Base-by-base conservation (phyloP, 2,797 vertebrate genomes). In the Heterohyrax brucei region DNA sequence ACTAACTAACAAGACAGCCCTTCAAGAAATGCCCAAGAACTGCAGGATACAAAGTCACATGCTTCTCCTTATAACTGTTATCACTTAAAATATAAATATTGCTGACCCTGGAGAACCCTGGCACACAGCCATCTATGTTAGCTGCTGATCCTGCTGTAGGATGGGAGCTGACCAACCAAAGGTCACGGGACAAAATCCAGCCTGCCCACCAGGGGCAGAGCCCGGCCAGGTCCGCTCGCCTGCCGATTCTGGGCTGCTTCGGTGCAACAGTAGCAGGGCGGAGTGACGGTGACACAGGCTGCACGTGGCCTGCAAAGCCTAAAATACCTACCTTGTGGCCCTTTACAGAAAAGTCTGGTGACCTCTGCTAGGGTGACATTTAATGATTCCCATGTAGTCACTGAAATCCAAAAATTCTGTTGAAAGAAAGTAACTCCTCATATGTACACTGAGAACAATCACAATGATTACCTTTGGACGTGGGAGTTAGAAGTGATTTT, bases 31-130 rank as follows among this genome's bases (percentile, higher is more conserved):
- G 1, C 75, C 44, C 50, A 78, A 78, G 13, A n/a, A 7, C 26
- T 22, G n/a, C 21, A 62, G 14, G 24, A 78, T 92, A 62, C n/a
- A 94, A 87, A 64, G 59, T 83, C 19, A 53, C 44, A 24, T 28
- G 50, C 62, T 85, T 87, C 68, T 56, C 66, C 24, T 91, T 87
- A 59, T 59, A 80, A 66, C n/a, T 84, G 8, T 39, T 64, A 46
- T 24, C 48, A 89, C 28, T 78, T 21, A 61, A 88, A 93, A 64
- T 64, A 24, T 16, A 56, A 87, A 30, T 77, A 24, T 13, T 19
- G 77, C 30, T 73, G 73, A 76, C n/a, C 90, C 14, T 59, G 6
- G 75, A 59, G 33, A 48, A 21, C 75, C 79, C 64, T 61, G 79
- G 30, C 9, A 64, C 21, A 61, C 48, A 70, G 53, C 76, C 70